phyloP scores from a whole-genome alignment of 2,113 vertebrate genomes.

The Neoarius graeffei region DNA sequence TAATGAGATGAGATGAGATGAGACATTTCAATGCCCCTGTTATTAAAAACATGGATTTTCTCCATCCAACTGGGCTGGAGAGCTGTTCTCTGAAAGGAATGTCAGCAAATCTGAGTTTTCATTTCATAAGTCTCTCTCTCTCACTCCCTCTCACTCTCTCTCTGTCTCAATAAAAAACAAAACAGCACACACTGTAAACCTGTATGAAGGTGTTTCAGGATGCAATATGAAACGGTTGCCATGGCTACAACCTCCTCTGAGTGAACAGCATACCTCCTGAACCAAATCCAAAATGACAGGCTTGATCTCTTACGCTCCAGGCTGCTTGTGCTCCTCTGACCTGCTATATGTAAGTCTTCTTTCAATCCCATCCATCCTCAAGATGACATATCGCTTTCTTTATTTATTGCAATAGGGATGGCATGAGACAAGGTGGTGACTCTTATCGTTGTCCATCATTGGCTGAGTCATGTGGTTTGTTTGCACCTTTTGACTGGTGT shows the following conservation, averaged over 20 bases:
- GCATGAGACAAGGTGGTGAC: neutral
- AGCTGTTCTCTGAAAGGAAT: neutral
- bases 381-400: neutral
- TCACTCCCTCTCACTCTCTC: constrained; percentile 1
- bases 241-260: constrained; percentile 42
- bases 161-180: constrained; percentile 20
- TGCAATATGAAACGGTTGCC: constrained; percentile 52
- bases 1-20: too few relatives aligned
- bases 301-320: constrained; percentile 36
- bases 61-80: constrained; percentile 15
- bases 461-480: neutral
- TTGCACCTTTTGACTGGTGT: neutral
- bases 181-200: constrained; percentile 37
- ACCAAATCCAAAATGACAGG: constrained; percentile 49
- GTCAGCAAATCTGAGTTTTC: constrained; percentile 15
- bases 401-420: neutral
- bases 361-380: neutral
- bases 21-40: neutral
- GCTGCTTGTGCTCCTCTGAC: constrained; percentile 29
- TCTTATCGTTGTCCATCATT: neutral
- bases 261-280: constrained; percentile 38
- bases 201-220: constrained; percentile 48
- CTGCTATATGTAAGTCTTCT: constrained; percentile 10
- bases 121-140: constrained; percentile 5
- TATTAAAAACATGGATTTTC: constrained; percentile 21